These are phyloP conservation scores for Petroica traversi DNA, from an alignment of 2,113 vertebrate genomes.

Conservation along the genomic window DNA sequence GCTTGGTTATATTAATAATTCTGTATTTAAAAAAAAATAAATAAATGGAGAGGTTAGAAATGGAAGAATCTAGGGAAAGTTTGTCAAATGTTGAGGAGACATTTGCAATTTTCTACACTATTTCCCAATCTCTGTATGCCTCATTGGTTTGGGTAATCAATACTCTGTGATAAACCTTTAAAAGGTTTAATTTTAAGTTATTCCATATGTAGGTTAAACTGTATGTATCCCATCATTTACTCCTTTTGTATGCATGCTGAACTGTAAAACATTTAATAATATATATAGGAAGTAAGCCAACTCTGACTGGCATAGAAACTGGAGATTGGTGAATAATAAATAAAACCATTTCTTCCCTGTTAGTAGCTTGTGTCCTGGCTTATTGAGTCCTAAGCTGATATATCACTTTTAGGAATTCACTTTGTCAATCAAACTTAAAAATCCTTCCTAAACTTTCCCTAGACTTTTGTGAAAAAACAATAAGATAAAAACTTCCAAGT, in stretches of 20 bases:
- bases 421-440: constrained; percentile 57
- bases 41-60: background rate
- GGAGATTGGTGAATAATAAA: constrained; percentile 63
- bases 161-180: background rate
- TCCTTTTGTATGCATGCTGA: constrained; percentile 60
- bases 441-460: constrained; percentile 20
- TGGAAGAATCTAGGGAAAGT: background rate
- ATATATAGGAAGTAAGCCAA: constrained; percentile 60
- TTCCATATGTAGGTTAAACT: constrained; percentile 53
- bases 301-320: constrained; percentile 45
- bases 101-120: background rate
- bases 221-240: constrained; percentile 41
- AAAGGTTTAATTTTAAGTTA: background rate
- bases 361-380: constrained; percentile 40
- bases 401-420: constrained; percentile 57
- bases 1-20: background rate
- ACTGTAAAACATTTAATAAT: constrained; percentile 72
- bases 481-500: constrained; percentile 30
- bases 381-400: constrained; percentile 22
- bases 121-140: background rate
- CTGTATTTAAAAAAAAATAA: background rate
- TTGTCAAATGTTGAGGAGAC: background rate
- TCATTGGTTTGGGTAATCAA: background rate
- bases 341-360: constrained; percentile 57
- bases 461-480: constrained; percentile 3